These are phyloP conservation scores for Aphaenogaster rudis DNA, from an alignment of 1,140 invertebrate species.

Conservation along the genomic window DNA sequence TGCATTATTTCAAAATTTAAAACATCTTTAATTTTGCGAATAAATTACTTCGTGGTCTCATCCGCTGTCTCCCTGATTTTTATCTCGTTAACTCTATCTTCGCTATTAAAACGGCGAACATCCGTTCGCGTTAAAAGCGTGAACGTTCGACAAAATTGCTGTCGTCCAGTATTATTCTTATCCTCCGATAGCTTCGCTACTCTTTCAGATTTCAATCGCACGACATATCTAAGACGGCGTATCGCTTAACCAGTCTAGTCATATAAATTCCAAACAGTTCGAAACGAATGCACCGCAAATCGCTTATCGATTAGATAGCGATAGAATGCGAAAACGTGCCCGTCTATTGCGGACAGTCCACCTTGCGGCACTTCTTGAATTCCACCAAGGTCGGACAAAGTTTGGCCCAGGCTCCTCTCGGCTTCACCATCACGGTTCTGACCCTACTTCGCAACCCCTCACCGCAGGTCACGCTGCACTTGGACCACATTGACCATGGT, in stretches of 20 bases:
- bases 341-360: constrained; percentile 69
- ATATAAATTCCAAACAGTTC: constrained; percentile 22
- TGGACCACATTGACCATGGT: constrained; percentile 90
- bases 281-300: constrained; percentile 1
- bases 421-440: constrained; percentile 82
- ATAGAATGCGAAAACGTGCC: background rate
- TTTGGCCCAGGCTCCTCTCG: constrained; percentile 76
- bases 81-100: background rate
- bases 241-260: constrained; percentile 37
- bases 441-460: constrained; percentile 86
- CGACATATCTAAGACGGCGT: background rate
- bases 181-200: background rate
- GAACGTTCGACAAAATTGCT: background rate
- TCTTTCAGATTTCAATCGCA: background rate
- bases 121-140: background rate
- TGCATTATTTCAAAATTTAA: constrained; percentile 5
- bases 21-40: background rate
- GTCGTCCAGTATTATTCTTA: constrained; percentile 43
- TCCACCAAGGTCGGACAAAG: constrained; percentile 80
- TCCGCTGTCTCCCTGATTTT: background rate
- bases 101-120: background rate
- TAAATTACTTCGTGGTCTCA: background rate
- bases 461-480: constrained; percentile 89
- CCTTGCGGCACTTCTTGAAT: constrained; percentile 76
- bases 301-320: background rate